Evolutionary conservation across 2,113 vertebrate genomes (phyloP), one percentile per base, ranked within the genome.

Genomic region (Prolemur simus): DNA sequence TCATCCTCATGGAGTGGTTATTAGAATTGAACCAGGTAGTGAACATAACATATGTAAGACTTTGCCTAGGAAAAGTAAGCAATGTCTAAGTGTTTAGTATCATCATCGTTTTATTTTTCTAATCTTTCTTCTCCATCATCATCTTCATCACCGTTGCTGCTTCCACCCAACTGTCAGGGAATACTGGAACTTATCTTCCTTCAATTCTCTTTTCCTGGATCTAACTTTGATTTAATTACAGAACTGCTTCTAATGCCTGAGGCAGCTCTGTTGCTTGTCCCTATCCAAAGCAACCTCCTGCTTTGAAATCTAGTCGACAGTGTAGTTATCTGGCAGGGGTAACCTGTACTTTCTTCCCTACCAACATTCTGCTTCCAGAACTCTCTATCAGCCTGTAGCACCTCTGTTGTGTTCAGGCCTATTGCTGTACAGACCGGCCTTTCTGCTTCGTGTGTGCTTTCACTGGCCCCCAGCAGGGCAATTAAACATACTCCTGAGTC

Each of bases 1-100:
- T 12, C 49, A 54, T 42, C n/a, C 0, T 60, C 2, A 1, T 3
- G 8, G 32, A 0, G 3, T 63, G 58, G 27, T 54, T 78, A 27
- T 58, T 34, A 54, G 66, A 66, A 64, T 2, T 52, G 47, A 74
- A 3, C 58, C 32, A 92, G 9, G 71, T 69, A 37, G 49, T 27
- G 32, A 71, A 77, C 12, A 13, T 20, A 7, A n/a, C 60, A 10
- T 52, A 13, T 29, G 37, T 32, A 42, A 66, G 45, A 39, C 14
- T 13, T 10, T 80, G n/a, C 63, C 34, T 74, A 39, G 39, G 47
- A 63, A 23, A 29, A 52, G 13, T 13, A 32, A 77, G n/a, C 42
- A 11, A 18, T 4, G 17, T 39, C 68, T 34, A n/a, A 25, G 69
- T 76, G 68, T 60, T 81, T 45, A 25, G 64, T 27, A 2, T 27